These are phyloP conservation scores for Pagrus major DNA, from an alignment of 2,113 vertebrate genomes.

Conservation along the genomic window DNA sequence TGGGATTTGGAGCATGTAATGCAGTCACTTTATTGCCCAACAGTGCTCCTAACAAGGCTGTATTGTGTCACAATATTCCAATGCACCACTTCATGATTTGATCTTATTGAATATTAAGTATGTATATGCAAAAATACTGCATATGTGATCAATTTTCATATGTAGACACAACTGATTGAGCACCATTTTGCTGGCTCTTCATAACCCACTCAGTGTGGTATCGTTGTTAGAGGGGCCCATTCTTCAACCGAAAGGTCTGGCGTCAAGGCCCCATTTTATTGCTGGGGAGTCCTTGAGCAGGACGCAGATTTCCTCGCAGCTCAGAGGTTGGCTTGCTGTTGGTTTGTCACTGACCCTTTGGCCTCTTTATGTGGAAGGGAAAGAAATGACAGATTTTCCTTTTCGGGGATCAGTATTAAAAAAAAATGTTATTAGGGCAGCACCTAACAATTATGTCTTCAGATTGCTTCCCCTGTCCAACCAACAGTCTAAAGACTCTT, in stretches of 20 bases:
- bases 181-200: neutral
- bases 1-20: neutral
- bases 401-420: neutral
- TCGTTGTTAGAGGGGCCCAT: constrained; percentile 17
- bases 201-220: neutral
- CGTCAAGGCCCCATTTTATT: constrained; percentile 47
- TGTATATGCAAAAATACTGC: neutral
- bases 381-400: constrained; percentile 17
- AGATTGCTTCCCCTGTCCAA: too few relatives aligned
- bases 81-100: neutral
- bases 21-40: neutral
- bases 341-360: constrained; percentile 19
- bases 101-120: neutral
- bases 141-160: neutral
- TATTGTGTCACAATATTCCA: neutral
- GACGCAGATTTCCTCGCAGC: constrained; percentile 9
- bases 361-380: neutral
- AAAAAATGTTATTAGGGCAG: too few relatives aligned
- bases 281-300: constrained; percentile 40
- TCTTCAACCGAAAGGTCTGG: constrained; percentile 14
- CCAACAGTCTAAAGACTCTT: too few relatives aligned
- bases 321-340: constrained; percentile 12
- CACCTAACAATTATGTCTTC: too few relatives aligned
- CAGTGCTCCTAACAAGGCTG: neutral
- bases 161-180: neutral